Evolutionary conservation across 2,113 vertebrate genomes (phyloP).

Genomic region (Nibea coibor): DNA sequence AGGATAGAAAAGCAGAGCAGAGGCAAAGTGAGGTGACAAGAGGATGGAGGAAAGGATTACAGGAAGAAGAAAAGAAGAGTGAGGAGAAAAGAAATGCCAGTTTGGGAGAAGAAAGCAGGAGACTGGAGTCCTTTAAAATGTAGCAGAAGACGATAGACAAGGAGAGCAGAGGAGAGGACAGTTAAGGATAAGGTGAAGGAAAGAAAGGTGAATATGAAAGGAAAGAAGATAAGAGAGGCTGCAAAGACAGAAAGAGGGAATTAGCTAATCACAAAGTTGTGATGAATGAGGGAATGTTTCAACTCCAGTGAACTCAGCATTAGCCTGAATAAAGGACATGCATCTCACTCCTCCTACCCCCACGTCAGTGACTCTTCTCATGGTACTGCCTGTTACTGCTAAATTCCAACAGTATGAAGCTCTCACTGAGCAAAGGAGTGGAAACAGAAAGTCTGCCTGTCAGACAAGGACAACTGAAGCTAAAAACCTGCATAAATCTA

Average conservation of each 20-base stretch:
- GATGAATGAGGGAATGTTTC: slow-evolving; percentile 43
- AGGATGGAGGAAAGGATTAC: slow-evolving; percentile 17
- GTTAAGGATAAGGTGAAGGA: neutral
- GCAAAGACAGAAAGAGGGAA: neutral
- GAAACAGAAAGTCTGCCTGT: slow-evolving; percentile 32
- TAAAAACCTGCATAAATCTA: slow-evolving; percentile 27
- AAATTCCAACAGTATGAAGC: slow-evolving; percentile 80
- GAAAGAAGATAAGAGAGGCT: neutral
- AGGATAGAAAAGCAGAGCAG: neutral
- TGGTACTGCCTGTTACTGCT: slow-evolving; percentile 80
- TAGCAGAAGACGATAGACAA: slow-evolving; percentile 8
- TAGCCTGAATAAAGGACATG: slow-evolving; percentile 48
- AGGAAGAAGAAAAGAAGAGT: neutral
- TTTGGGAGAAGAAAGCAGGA: neutral
- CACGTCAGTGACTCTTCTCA: slow-evolving; percentile 55
- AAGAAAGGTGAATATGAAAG: slow-evolving; percentile 1
- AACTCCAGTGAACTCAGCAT: slow-evolving; percentile 53
- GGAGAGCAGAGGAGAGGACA: neutral
- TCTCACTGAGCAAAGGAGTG: slow-evolving; percentile 48
- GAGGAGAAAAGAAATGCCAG: neutral
- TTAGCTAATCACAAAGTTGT: slow-evolving; percentile 11
- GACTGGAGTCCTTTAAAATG: neutral
- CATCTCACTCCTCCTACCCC: slow-evolving; percentile 7
- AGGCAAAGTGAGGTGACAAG: neutral
- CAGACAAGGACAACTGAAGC: slow-evolving; percentile 39